A percentile compares a stretch with the other conserved stretches of the same genome.
These are phyloP conservation scores for Parazoanthus atlanticus DNA, from an alignment of 92 coral and sea anemone genomes.

Conservation along the genomic window DNA sequence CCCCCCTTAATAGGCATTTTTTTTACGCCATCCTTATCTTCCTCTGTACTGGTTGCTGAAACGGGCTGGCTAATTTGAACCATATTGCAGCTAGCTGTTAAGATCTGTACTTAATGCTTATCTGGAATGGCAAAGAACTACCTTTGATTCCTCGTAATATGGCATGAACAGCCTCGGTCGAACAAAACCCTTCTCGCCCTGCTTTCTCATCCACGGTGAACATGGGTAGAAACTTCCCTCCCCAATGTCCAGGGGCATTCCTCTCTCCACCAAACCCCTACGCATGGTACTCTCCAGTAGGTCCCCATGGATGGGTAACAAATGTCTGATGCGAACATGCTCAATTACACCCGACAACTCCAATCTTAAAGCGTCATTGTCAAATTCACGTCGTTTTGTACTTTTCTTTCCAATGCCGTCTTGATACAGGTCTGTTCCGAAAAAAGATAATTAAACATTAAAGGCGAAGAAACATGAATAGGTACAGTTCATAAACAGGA, in stretches of 20 bases:
- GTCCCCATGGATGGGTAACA: slow-evolving; percentile 82
- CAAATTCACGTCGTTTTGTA: slow-evolving; percentile 76
- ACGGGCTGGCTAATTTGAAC: no score
- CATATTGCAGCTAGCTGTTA: not conserved
- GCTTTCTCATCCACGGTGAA: slow-evolving; percentile 91
- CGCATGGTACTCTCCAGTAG: slow-evolving; percentile 80
- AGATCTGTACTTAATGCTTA: not conserved
- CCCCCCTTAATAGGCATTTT: no score
- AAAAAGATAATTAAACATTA: not conserved
- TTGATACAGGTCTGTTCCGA: slow-evolving; percentile 32
- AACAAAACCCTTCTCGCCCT: slow-evolving; percentile 86
- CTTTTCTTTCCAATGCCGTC: slow-evolving; percentile 72
- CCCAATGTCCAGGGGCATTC: slow-evolving; percentile 96
- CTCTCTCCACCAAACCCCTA: slow-evolving; percentile 81
- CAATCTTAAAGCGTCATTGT: slow-evolving; percentile 73
- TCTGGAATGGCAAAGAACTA: not conserved
- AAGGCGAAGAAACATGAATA: no score
- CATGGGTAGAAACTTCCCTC: slow-evolving; percentile 90
- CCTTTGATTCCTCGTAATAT: slow-evolving; percentile 95
- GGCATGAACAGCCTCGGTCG: slow-evolving; percentile 87
- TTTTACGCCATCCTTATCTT: no score
- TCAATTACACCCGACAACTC: slow-evolving; percentile 83
- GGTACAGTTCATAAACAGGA: no score
- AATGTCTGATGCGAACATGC: slow-evolving; percentile 87
- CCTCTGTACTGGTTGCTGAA: no score